Evolutionary conservation across 1,140 invertebrate genomes (phyloP).

Genomic region (Drosophila rufa): DNA sequence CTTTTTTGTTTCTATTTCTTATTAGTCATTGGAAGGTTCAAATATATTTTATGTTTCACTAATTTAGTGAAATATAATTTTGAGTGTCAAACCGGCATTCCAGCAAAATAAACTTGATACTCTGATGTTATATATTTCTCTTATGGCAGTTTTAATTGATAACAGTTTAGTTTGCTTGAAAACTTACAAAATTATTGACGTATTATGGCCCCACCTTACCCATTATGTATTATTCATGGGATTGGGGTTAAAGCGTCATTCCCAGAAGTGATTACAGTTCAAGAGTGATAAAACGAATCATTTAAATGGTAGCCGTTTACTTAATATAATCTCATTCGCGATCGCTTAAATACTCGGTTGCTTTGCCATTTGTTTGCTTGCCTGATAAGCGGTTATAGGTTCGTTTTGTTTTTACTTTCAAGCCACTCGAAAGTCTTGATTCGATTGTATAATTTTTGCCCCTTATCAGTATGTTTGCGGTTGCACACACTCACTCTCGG

Average conservation of each 20-base stretch:
- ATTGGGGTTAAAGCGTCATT: neutral
- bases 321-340: constrained; percentile 21
- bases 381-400: constrained; percentile 37
- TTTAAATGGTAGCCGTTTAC: constrained; percentile 2
- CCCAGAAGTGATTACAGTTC: neutral
- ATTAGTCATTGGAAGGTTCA: too few species aligned
- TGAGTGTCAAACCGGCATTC: too few species aligned
- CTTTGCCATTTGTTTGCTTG: constrained; percentile 28
- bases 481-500: constrained; percentile 7
- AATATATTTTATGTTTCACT: too few species aligned
- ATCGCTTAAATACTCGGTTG: constrained; percentile 11
- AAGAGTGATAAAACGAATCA: neutral
- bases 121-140: too few species aligned
- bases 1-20: too few species aligned
- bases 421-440: constrained; percentile 18
- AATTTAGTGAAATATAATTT: too few species aligned
- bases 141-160: too few species aligned
- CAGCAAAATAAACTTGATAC: too few species aligned
- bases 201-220: neutral
- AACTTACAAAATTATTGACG: neutral
- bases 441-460: constrained; percentile 48
- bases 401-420: constrained; percentile 31
- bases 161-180: too few species aligned
- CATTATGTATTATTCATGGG: neutral
- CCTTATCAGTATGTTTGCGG: constrained; percentile 49